These are phyloP conservation scores for Montipora efflorescens DNA, from an alignment of 64 coral and sea anemone species.

Conservation along the genomic window DNA sequence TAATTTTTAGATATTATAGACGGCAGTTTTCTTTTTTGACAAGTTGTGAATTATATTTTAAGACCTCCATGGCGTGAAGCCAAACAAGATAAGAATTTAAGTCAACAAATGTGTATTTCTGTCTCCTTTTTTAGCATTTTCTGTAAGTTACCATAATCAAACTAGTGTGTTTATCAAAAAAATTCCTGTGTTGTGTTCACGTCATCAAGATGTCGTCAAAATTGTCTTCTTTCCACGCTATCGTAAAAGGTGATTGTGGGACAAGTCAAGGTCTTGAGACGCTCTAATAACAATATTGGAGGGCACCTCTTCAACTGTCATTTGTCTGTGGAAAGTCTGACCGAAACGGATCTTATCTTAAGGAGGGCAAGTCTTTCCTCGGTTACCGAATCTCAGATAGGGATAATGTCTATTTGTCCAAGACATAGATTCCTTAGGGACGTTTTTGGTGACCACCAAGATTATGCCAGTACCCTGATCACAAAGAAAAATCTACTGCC, in stretches of 20 bases:
- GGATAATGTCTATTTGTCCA: background rate
- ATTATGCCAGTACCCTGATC: background rate
- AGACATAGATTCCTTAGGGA: background rate
- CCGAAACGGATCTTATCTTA: background rate
- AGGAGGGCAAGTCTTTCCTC: background rate
- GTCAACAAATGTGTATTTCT: background rate
- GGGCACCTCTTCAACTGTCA: background rate
- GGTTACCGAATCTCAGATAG: background rate
- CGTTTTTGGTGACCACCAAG: background rate
- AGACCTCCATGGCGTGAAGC: background rate
- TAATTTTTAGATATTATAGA: background rate
- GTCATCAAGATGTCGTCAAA: background rate
- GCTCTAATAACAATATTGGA: background rate
- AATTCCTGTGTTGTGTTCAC: background rate
- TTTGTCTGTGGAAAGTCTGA: background rate
- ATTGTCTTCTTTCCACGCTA: background rate
- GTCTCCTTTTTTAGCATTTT: background rate
- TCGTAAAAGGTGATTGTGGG: slow-evolving; percentile 1
- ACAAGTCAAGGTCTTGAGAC: background rate
- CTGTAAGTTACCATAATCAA: slow-evolving; percentile 9
- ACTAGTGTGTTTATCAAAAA: background rate
- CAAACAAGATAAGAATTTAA: background rate
- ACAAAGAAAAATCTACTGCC: background rate
- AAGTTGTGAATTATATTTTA: background rate
- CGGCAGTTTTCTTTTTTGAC: background rate